These are phyloP conservation scores for Bombus turneri DNA, from an alignment of 1,140 invertebrate genomes.

Conservation along the genomic window DNA sequence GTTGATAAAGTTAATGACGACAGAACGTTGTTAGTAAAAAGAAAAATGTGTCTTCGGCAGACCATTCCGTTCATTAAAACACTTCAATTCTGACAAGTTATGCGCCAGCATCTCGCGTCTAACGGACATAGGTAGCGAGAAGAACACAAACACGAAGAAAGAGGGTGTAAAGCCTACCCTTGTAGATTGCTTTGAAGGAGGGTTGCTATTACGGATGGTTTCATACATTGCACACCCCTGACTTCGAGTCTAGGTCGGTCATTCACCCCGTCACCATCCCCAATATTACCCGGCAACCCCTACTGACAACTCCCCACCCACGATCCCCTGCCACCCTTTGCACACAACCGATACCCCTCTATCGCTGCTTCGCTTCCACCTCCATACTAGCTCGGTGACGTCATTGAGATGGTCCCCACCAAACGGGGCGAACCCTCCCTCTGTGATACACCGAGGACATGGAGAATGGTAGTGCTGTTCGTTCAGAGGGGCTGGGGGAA, in stretches of 20 bases:
- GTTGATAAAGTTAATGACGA: neutral
- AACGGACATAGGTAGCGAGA: conserved; percentile 32
- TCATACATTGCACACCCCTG: conserved; percentile 81
- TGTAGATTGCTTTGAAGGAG: conserved; percentile 75
- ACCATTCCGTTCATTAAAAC: conserved; percentile 39
- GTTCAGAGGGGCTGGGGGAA: neutral
- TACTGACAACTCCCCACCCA: conserved; percentile 30
- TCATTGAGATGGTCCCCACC: conserved; percentile 57
- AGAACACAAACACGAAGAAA: conserved; percentile 54
- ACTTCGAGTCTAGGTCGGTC: conserved; percentile 83
- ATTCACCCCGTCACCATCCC: conserved; percentile 77
- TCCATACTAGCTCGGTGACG: conserved; percentile 59
- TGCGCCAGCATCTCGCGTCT: conserved; percentile 55
- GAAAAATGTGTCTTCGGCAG: conserved; percentile 54
- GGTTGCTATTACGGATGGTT: conserved; percentile 75
- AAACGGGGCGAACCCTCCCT: conserved; percentile 34
- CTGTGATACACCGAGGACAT: conserved; percentile 22
- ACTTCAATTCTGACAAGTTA: conserved; percentile 47
- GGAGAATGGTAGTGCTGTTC: conserved; percentile 14
- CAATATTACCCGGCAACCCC: conserved; percentile 63
- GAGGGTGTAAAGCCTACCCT: conserved; percentile 75
- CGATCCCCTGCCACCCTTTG: conserved; percentile 51
- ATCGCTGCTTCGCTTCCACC: conserved; percentile 32
- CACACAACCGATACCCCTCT: conserved; percentile 13
- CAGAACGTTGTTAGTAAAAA: too few relatives aligned